phyloP scores from a whole-genome alignment of 1,140 invertebrate genomes.

The Drosophila bocqueti region DNA sequence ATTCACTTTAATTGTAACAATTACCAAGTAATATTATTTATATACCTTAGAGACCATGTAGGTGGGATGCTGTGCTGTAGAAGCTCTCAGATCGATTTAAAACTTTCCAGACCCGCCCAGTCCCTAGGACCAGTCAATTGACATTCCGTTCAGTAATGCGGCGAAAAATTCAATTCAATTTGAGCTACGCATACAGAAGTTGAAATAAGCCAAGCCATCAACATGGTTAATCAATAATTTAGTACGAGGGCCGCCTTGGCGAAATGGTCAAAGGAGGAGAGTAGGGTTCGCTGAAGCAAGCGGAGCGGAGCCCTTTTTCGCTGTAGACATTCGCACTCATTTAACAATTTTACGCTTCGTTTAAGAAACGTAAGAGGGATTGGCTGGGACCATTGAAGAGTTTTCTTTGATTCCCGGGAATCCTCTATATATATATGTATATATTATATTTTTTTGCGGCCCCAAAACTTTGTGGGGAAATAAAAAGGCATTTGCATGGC shows the following conservation, averaged over 20 bases:
- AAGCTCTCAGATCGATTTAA: background rate
- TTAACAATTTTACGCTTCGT: constrained; percentile 84
- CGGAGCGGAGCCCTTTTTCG: constrained; percentile 12
- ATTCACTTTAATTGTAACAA: background rate
- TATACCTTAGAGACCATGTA: no score
- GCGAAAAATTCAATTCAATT: constrained; percentile 49
- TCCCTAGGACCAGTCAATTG: constrained; percentile 41
- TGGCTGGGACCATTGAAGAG: constrained; percentile 27
- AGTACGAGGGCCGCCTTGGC: constrained; percentile 19
- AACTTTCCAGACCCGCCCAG: background rate
- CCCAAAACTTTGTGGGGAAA: constrained; percentile 54
- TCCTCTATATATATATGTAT: constrained; percentile 20
- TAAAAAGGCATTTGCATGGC: constrained; percentile 71
- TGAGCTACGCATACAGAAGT: constrained; percentile 25
- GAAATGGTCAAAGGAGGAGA: constrained; percentile 38
- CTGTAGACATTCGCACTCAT: constrained; percentile 74
- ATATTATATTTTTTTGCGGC: constrained; percentile 11
- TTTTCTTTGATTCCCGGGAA: constrained; percentile 46
- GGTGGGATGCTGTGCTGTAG: background rate
- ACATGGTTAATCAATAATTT: constrained; percentile 80
- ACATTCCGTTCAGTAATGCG: constrained; percentile 44
- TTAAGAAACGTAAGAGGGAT: constrained; percentile 66
- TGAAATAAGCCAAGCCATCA: constrained; percentile 45
- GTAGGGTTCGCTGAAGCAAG: background rate
- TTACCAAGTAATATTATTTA: background rate